phyloP scores from a whole-genome alignment of 2,797 vertebrate species.

The Pangasius macronema region DNA sequence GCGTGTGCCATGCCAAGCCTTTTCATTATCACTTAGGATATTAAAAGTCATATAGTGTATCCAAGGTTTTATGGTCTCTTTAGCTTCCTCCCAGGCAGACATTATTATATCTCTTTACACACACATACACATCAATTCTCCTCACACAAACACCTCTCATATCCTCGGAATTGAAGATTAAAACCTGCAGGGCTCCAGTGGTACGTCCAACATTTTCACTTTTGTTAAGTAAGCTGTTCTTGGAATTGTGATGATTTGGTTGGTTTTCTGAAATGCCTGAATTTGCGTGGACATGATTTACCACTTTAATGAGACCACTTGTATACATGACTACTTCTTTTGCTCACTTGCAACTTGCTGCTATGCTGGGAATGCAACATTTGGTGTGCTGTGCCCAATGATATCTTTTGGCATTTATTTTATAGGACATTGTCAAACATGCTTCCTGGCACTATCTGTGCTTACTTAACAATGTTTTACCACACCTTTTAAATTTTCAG shows the following conservation, averaged over 20 bases:
- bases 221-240: not conserved
- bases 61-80: constrained; percentile 19
- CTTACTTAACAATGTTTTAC: not conserved
- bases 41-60: constrained; percentile 26
- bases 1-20: not conserved
- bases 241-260: not conserved
- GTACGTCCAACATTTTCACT: not conserved
- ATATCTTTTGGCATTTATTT: not conserved
- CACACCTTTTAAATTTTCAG: not conserved
- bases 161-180: not conserved
- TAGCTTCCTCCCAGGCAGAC: constrained; percentile 7
- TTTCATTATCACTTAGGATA: constrained; percentile 22
- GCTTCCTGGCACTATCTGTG: not conserved
- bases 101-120: not conserved
- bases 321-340: not conserved
- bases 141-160: not conserved
- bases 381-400: not conserved
- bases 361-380: not conserved
- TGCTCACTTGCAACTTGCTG: not conserved
- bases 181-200: not conserved
- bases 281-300: not conserved
- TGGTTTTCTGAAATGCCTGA: not conserved
- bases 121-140: not conserved
- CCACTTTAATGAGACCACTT: not conserved
- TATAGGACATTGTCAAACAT: not conserved